phyloP scores from a whole-genome alignment of 2,888 invertebrate species.

The Pimpla rufipes region DNA sequence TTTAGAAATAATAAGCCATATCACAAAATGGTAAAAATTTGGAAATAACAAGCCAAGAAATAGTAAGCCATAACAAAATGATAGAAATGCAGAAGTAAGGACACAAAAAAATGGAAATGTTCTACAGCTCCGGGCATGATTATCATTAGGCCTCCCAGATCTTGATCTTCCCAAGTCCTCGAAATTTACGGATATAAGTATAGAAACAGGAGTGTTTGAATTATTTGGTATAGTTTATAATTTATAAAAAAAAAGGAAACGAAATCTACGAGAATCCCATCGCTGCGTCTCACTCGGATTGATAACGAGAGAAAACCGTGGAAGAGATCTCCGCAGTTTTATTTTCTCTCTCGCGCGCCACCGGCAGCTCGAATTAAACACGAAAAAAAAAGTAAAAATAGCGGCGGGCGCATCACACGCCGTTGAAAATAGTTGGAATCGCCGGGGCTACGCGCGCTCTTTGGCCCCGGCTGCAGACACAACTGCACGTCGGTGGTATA shows the following conservation, averaged over 20 bases:
- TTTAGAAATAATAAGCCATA: too few relatives aligned
- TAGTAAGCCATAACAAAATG: too few relatives aligned
- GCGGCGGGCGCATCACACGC: neutral
- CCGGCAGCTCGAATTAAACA: slow-evolving; percentile 50
- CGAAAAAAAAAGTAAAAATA: slow-evolving; percentile 51
- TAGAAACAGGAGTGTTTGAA: neutral
- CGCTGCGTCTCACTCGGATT: neutral
- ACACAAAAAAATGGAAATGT: too few relatives aligned
- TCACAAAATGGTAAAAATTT: too few relatives aligned
- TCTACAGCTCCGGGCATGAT: too few relatives aligned
- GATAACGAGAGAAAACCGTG: neutral
- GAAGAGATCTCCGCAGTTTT: neutral
- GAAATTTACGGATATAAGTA: too few relatives aligned
- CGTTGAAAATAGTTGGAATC: slow-evolving; percentile 57
- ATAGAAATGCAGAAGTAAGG: too few relatives aligned
- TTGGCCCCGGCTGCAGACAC: neutral
- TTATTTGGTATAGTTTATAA: slow-evolving; percentile 20
- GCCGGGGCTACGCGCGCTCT: slow-evolving; percentile 19
- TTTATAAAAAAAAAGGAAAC: neutral
- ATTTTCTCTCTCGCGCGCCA: slow-evolving; percentile 6
- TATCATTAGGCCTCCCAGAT: too few relatives aligned
- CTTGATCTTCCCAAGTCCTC: too few relatives aligned
- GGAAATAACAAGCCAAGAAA: too few relatives aligned
- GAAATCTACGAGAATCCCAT: neutral
- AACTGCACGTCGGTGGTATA: slow-evolving; percentile 1